A percentile compares a stretch with the other conserved stretches of the same genome.
Evolutionary conservation across 2,113 vertebrate species (phyloP).

Genomic region (Myanophis thanlyinensis): DNA sequence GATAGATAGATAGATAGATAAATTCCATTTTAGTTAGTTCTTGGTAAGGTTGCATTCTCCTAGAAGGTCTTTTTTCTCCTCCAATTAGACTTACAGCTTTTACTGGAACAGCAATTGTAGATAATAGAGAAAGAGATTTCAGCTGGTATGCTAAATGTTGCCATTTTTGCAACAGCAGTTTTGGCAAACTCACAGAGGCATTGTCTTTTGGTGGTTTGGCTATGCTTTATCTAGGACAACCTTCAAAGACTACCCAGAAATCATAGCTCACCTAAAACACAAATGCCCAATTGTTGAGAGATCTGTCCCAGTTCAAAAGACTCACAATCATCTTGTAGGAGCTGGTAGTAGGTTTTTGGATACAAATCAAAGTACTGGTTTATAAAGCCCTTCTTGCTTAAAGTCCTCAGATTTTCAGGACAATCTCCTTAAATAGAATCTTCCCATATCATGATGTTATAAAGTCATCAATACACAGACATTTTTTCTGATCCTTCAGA

Average conservation of each 20-base stretch:
- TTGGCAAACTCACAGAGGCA: not conserved
- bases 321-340: not conserved
- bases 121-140: not conserved
- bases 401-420: not conserved
- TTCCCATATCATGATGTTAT: not conserved
- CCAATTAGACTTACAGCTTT: not conserved
- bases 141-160: not conserved
- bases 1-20: too few relatives aligned
- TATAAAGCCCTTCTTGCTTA: not conserved
- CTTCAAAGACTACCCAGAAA: not conserved
- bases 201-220: not conserved
- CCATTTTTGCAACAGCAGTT: not conserved
- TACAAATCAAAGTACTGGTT: not conserved
- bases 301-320: not conserved
- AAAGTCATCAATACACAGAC: not conserved
- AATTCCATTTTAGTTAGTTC: not conserved
- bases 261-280: not conserved
- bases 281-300: not conserved
- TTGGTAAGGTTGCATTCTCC: not conserved
- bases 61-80: not conserved
- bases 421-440: not conserved
- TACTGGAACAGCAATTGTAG: not conserved
- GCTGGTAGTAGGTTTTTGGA: not conserved
- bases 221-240: not conserved
- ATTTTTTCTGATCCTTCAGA: not conserved